Conservation (phyloP, 2,797 vertebrate genomes). For the Chelon auratus region DNA sequence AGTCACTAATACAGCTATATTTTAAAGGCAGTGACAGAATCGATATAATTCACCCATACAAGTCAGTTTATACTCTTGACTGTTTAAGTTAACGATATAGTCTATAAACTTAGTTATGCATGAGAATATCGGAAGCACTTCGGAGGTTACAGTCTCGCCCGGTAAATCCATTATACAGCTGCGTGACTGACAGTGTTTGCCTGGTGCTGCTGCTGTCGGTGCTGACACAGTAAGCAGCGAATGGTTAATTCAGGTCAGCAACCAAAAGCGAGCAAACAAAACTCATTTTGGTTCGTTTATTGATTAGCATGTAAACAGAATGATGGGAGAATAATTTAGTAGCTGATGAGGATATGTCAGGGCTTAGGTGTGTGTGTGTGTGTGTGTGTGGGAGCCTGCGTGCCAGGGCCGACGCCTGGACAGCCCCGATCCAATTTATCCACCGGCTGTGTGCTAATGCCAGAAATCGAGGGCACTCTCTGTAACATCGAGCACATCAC, state of each 20-base stretch:
- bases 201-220: background rate
- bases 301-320: background rate
- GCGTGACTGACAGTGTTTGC: background rate
- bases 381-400: conserved; percentile 29
- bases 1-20: background rate
- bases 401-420: conserved; percentile 24
- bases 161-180: background rate
- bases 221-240: background rate
- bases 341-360: background rate
- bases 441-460: conserved; percentile 39
- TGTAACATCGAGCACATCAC: conserved; percentile 57
- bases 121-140: background rate
- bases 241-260: background rate
- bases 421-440: conserved; percentile 41
- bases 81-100: background rate
- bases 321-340: background rate
- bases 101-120: background rate
- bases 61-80: background rate
- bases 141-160: background rate
- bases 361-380: conserved; percentile 36
- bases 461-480: conserved; percentile 48
- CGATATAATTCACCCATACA: background rate
- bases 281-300: background rate
- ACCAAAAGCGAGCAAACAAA: background rate
- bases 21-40: background rate